phyloP scores from a whole-genome alignment of 2,113 vertebrate species.

The Boleophthalmus pectinirostris region DNA sequence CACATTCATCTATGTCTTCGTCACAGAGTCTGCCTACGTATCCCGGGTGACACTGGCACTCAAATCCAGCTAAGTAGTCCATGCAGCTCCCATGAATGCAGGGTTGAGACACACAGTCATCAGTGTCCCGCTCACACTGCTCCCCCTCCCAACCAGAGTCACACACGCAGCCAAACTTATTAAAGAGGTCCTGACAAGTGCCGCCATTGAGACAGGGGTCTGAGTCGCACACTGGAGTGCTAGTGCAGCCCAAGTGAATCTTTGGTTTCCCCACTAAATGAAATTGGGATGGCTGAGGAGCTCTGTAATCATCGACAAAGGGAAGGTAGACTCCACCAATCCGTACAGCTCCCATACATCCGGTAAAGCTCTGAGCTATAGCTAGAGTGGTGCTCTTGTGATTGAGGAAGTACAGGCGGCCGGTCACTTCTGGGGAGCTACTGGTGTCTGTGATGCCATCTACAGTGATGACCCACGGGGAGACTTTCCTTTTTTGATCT shows the following conservation, averaged over 20 bases:
- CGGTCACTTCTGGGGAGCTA: slow-evolving; percentile 66
- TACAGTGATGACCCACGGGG: slow-evolving; percentile 82
- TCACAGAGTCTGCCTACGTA: slow-evolving; percentile 82
- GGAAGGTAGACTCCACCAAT: slow-evolving; percentile 85
- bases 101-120: slow-evolving; percentile 83
- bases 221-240: slow-evolving; percentile 78
- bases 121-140: slow-evolving; percentile 76
- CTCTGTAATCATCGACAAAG: slow-evolving; percentile 57
- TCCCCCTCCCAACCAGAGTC: slow-evolving; percentile 81
- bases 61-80: slow-evolving; percentile 78
- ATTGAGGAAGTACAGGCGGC: slow-evolving; percentile 81
- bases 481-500: slow-evolving; percentile 41
- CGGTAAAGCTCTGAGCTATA: slow-evolving; percentile 84
- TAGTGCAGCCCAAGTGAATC: slow-evolving; percentile 76
- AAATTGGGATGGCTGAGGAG: slow-evolving; percentile 79
- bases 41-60: slow-evolving; percentile 83
- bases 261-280: slow-evolving; percentile 23
- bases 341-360: slow-evolving; percentile 84
- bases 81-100: slow-evolving; percentile 83
- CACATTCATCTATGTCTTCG: slow-evolving; percentile 82
- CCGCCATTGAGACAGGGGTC: slow-evolving; percentile 80
- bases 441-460: slow-evolving; percentile 75
- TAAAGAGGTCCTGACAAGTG: slow-evolving; percentile 84
- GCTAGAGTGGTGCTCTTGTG: slow-evolving; percentile 46
- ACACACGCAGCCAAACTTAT: slow-evolving; percentile 82